phyloP scores from a whole-genome alignment of 2,888 invertebrate species.

The Maniola hyperantus region DNA sequence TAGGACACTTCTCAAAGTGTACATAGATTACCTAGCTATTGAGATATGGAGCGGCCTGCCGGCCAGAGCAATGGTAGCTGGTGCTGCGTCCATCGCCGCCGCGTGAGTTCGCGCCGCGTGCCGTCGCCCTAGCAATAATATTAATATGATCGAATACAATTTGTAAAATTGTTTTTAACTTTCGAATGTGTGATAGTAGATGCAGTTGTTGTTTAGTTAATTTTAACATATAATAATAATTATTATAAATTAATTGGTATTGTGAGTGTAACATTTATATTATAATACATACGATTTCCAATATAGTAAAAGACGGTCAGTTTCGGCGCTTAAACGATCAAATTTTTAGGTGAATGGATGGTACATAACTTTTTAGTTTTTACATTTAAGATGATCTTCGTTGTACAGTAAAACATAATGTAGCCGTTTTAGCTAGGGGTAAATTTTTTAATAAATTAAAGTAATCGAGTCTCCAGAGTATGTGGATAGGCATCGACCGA shows the following conservation, averaged over 20 bases:
- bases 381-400: constrained; percentile 68
- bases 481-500: constrained; percentile 61
- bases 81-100: constrained; percentile 19
- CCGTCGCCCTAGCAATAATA: constrained; percentile 80
- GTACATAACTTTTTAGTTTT: constrained; percentile 54
- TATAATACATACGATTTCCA: constrained; percentile 65
- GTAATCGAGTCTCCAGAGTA: constrained; percentile 68
- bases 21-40: too few species aligned
- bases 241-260: constrained; percentile 78
- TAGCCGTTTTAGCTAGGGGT: constrained; percentile 81
- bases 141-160: constrained; percentile 67
- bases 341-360: constrained; percentile 59
- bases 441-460: constrained; percentile 78
- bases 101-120: constrained; percentile 58
- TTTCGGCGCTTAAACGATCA: constrained; percentile 67
- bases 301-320: constrained; percentile 61
- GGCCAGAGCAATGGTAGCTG: neutral
- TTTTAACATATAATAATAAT: constrained; percentile 62
- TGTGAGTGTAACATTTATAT: constrained; percentile 78
- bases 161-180: constrained; percentile 82
- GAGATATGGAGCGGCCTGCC: too few species aligned
- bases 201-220: constrained; percentile 84
- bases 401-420: constrained; percentile 78
- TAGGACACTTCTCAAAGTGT: too few species aligned
- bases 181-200: constrained; percentile 84